phyloP scores from a whole-genome alignment of 2,888 invertebrate genomes.

The Xiphydria camelus region DNA sequence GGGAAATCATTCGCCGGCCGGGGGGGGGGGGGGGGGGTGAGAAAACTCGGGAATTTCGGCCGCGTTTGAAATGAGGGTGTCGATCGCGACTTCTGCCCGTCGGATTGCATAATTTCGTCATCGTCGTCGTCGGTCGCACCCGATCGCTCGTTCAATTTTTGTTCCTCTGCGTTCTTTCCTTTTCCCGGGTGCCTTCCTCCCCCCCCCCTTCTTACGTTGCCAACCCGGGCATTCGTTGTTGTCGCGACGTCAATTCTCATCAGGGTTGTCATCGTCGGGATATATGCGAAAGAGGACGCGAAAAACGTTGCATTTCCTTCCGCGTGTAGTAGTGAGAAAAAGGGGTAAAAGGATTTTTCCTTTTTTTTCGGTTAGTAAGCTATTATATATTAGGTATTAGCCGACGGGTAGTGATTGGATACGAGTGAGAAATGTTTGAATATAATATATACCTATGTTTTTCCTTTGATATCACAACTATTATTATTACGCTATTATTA shows the following conservation, averaged over 20 bases:
- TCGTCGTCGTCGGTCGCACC: too few species aligned
- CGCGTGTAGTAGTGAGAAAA: background rate
- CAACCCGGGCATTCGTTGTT: too few species aligned
- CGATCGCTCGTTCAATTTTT: too few species aligned
- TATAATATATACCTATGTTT: conserved; percentile 13
- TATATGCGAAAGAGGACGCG: too few species aligned
- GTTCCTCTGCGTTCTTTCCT: background rate
- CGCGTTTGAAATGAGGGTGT: too few species aligned
- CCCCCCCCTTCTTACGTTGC: background rate
- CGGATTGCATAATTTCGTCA: too few species aligned
- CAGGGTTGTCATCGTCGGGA: background rate
- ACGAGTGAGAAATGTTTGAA: conserved; percentile 9
- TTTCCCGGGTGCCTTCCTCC: background rate
- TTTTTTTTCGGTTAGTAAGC: too few species aligned
- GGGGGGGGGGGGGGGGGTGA: too few species aligned
- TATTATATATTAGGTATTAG: background rate
- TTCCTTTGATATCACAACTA: conserved; percentile 3
- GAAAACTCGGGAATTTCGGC: too few species aligned
- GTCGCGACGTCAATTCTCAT: background rate
- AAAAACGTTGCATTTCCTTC: too few species aligned
- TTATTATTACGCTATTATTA: conserved; percentile 23
- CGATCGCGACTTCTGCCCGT: too few species aligned
- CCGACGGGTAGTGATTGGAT: conserved; percentile 2
- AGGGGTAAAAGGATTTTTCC: background rate
- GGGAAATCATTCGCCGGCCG: too few species aligned